Evolutionary conservation across 2,888 invertebrate species (phyloP), one percentile per base, ranked within the genome.

Genomic region (Zygaena filipendulae): DNA sequence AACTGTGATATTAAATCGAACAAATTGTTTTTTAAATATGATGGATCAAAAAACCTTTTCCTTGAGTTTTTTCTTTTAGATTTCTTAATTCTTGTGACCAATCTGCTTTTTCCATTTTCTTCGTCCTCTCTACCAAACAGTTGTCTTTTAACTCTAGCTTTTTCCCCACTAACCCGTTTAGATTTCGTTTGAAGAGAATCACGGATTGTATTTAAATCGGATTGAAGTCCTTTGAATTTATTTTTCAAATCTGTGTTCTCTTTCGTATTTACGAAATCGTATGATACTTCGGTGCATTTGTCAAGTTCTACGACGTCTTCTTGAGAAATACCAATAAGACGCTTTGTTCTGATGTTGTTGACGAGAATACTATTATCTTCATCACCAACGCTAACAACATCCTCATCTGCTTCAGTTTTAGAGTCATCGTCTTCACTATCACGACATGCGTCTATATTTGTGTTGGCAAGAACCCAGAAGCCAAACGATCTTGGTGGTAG

Each of bases 381-480:
- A 1, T 22, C 11, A 13, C 26, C n/a, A n/a, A n/a, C n/a, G n/a
- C n/a, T n/a, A n/a, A n/a, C n/a, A n/a, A n/a, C n/a, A n/a, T n/a
- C n/a, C n/a, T n/a, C n/a, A n/a, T n/a, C n/a, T n/a, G n/a, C n/a
- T n/a, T n/a, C n/a, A n/a, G n/a, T n/a, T n/a, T n/a, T n/a, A n/a
- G n/a, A n/a, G n/a, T n/a, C n/a, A n/a, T n/a, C n/a, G n/a, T n/a
- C n/a, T n/a, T n/a, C n/a, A n/a, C n/a, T n/a, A n/a, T 60, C 48
- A 13, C 51, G 46, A 37, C 88, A 88, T 10, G 84, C 82, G 27
- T 83, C 74, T 12, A 87, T 63, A 49, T 85, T 82, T 1, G 87
- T 84, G 28, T 82, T 82, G 0, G 89, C 87, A 7, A 91, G 52
- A 0, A 90, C 87, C 85, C 89, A 91, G 56, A 91, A 91, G 0